Percentiles rank a stretch among this genome's conserved stretches.
Conservation (phyloP, 2,888 invertebrate genomes). For the Allophyes oxyacanthae region DNA sequence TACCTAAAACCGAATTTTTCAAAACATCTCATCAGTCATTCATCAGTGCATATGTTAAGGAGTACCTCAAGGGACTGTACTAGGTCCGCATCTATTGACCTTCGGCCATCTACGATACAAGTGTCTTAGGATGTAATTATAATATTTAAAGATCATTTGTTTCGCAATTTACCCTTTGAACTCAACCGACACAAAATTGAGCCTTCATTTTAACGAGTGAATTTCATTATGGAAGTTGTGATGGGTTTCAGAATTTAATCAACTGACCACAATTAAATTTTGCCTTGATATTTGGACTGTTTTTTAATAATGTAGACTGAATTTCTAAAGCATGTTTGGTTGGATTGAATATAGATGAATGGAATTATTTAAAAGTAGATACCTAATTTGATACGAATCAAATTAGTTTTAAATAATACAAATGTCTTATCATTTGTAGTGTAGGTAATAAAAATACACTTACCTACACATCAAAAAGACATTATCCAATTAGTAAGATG, state of each 20-base stretch:
- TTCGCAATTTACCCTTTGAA: constrained; percentile 45
- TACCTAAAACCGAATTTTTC: too few relatives aligned
- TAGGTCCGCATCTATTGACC: constrained; percentile 26
- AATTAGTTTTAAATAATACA: too few relatives aligned
- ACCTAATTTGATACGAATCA: too few relatives aligned
- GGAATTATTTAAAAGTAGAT: too few relatives aligned
- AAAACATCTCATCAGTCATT: too few relatives aligned
- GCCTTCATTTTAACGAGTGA: constrained; percentile 41
- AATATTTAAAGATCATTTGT: constrained; percentile 48
- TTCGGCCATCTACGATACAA: constrained; percentile 12
- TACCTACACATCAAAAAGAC: not conserved
- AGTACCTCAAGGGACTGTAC: constrained; percentile 11
- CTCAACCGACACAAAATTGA: constrained; percentile 26
- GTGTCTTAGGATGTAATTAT: constrained; percentile 28
- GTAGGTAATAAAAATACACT: too few relatives aligned
- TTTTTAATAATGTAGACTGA: constrained; percentile 6
- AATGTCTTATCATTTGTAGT: too few relatives aligned
- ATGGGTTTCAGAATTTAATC: constrained; percentile 34
- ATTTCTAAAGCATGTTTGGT: constrained; percentile 6
- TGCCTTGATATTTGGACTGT: constrained; percentile 44
- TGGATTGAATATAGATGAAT: not conserved
- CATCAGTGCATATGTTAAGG: not conserved
- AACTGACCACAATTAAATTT: constrained; percentile 9
- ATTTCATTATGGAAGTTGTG: constrained; percentile 22
- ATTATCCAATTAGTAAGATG: not conserved